phyloP scores from a whole-genome alignment of 2,113 vertebrate species.

The Megaceryle maxima region DNA sequence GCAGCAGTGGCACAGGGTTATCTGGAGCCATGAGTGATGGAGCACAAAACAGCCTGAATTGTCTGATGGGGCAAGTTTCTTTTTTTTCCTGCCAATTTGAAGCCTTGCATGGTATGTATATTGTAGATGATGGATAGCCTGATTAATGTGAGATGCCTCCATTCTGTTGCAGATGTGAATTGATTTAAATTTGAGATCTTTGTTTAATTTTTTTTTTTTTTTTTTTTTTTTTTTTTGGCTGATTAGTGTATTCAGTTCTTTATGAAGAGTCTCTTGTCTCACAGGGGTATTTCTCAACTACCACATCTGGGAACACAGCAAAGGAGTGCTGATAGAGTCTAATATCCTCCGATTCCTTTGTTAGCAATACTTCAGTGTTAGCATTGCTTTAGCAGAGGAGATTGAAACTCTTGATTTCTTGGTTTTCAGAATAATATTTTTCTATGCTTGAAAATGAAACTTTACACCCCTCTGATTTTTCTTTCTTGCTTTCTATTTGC shows the following conservation, averaged over 20 bases:
- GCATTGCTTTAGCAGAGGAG: neutral
- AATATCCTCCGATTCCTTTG: neutral
- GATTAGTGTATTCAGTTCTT: neutral
- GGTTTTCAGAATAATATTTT: neutral
- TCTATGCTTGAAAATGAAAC: neutral
- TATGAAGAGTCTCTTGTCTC: neutral
- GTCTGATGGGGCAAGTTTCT: neutral
- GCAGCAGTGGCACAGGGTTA: neutral
- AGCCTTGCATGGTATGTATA: neutral
- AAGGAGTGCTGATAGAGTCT: neutral
- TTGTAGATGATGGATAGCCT: neutral
- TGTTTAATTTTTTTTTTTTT: neutral
- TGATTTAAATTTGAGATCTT: neutral
- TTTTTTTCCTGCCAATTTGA: neutral
- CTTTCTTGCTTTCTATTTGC: neutral
- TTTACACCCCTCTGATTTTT: neutral
- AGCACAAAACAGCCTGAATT: neutral
- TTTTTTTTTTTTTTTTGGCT: neutral
- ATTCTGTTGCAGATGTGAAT: neutral
- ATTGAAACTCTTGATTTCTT: neutral
- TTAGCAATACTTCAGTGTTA: neutral
- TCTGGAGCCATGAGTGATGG: neutral
- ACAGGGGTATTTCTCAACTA: neutral
- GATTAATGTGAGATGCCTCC: neutral
- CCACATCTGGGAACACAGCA: neutral